These are phyloP conservation scores for Rhinoderma darwinii DNA, from an alignment of 2,113 vertebrate genomes.

Conservation along the genomic window DNA sequence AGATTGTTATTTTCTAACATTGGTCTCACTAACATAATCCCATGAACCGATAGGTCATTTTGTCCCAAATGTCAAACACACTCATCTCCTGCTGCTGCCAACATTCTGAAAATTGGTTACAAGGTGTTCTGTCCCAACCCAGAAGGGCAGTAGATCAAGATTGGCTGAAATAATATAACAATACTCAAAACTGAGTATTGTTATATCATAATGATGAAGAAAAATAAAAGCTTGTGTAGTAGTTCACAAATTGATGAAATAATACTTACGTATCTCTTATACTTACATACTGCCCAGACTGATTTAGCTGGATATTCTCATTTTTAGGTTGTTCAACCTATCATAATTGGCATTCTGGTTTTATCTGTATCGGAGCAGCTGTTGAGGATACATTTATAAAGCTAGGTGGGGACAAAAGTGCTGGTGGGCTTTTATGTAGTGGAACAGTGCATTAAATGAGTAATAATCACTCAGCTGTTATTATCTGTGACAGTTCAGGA, in stretches of 20 bases:
- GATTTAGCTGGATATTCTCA: background rate
- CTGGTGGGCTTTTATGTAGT: conserved; percentile 18
- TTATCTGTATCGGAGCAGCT: conserved; percentile 5
- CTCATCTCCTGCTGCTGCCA: background rate
- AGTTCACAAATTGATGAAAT: background rate
- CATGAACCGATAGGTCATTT: background rate
- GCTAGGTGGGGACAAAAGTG: background rate
- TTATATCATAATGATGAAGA: background rate
- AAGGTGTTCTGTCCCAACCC: background rate
- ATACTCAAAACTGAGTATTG: background rate
- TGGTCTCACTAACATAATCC: background rate
- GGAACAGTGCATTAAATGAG: conserved; percentile 36
- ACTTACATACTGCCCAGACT: background rate
- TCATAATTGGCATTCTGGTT: background rate
- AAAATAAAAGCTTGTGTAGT: background rate
- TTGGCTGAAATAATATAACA: too few relatives aligned
- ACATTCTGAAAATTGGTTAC: background rate
- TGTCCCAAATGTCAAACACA: background rate
- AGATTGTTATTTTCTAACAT: background rate
- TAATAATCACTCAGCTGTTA: conserved; percentile 28
- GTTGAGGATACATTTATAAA: background rate
- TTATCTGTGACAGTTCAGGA: conserved; percentile 38
- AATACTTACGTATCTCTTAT: background rate
- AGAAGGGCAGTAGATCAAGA: background rate
- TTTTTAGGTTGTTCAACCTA: too few relatives aligned